Base-by-base conservation (phyloP, 2,113 vertebrate genomes). In the Caloenas nicobarica region DNA sequence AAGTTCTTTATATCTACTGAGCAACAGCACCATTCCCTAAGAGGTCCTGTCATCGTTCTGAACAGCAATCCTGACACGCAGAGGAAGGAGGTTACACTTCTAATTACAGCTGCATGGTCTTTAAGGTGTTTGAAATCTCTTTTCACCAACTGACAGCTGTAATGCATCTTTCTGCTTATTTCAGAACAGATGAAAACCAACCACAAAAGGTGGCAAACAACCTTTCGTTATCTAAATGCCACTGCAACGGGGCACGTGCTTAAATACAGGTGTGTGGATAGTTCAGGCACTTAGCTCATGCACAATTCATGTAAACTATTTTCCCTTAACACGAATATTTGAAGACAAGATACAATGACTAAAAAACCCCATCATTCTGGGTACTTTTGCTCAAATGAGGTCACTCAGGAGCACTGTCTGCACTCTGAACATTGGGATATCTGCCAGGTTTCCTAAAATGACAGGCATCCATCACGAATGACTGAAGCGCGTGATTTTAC, bases 21-120 rank as follows among this genome's bases (percentile, higher is more conserved):
- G 69, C 33, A 29, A 73, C 48, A 81, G 18, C 60, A 71, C 79
- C 9, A 1, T 19, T 81, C 72, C 77, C 44, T 44, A 68, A 48
- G 62, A 88, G 81, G 61, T 25, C 31, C 84, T 87, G 91, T 70
- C 88, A 71, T 22, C 31, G 1, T n/a, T 80, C 66, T 34, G 36
- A 28, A 44, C 82, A 65, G 74, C 74, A 61, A 94, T 62, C 69
- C 91, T 81, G 62, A n/a, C 23, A 46, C 0, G 6, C 24, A 76
- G 53, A 79, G 53, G 89, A 93, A 44, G 51, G 78, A 87, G 89
- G 86, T 64, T 48, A 86, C 82, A 56, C 88, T 90, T 91, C 77
- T 85, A 87, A 94, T 92, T 87, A 97, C 60, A 66, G 84, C 70
- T 62, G 42, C 25, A 7, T 0, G 3, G 44, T 65, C 66, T 53